These are phyloP conservation scores for Euspilapteryx auroguttella DNA, from an alignment of 2,888 invertebrate species.

Conservation along the genomic window DNA sequence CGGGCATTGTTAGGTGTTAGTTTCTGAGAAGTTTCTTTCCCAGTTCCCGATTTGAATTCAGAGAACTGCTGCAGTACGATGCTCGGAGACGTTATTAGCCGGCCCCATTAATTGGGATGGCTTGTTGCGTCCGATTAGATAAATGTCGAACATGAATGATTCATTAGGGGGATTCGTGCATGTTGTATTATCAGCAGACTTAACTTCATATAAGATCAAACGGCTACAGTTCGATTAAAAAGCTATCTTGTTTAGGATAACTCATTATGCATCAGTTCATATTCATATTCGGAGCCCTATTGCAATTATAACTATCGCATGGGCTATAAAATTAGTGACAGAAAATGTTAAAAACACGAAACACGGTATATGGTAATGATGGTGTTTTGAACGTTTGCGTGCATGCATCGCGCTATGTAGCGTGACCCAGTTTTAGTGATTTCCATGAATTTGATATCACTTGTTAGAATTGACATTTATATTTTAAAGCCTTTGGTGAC, in stretches of 20 bases:
- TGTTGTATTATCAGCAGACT: too few relatives aligned
- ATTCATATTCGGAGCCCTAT: too few relatives aligned
- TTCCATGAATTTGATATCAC: slow-evolving; percentile 21
- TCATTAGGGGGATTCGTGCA: neutral
- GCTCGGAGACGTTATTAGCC: neutral
- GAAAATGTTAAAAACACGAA: too few relatives aligned
- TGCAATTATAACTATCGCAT: too few relatives aligned
- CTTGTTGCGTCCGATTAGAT: neutral
- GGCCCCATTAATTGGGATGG: slow-evolving; percentile 2
- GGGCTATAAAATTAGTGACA: too few relatives aligned
- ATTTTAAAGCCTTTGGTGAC: neutral
- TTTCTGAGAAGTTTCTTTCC: too few relatives aligned
- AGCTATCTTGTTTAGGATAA: too few relatives aligned
- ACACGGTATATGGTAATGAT: too few relatives aligned
- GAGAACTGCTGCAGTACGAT: slow-evolving; percentile 1
- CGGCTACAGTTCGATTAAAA: too few relatives aligned
- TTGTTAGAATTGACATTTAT: neutral
- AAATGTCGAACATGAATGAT: slow-evolving; percentile 18
- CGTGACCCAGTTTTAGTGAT: slow-evolving; percentile 35
- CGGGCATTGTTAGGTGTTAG: too few relatives aligned
- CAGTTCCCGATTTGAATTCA: slow-evolving; percentile 1
- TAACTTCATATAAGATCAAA: too few relatives aligned
- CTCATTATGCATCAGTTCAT: too few relatives aligned
- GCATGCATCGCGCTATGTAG: slow-evolving; percentile 47
- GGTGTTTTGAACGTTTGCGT: slow-evolving; percentile 33